phyloP scores from a whole-genome alignment of 2,888 invertebrate genomes.

The Aromia moschata region DNA sequence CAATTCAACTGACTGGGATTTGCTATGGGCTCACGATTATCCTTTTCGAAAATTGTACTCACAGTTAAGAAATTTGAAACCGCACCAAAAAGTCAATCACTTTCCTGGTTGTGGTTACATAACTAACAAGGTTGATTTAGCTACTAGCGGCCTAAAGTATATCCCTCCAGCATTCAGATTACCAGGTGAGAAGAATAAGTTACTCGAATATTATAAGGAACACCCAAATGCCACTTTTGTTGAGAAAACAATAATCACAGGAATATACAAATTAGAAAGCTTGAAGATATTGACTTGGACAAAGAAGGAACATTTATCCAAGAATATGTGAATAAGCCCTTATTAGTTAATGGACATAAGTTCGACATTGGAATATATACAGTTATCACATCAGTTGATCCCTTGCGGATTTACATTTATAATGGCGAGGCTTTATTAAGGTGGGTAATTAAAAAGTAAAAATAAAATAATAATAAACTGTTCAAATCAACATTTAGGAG shows the following conservation, averaged over 20 bases:
- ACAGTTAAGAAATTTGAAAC: constrained; percentile 69
- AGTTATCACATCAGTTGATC: constrained; percentile 88
- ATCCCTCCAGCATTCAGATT: constrained; percentile 90
- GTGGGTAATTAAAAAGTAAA: constrained; percentile 61
- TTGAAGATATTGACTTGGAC: constrained; percentile 77
- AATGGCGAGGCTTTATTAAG: constrained; percentile 86
- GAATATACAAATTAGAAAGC: constrained; percentile 79
- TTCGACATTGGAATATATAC: constrained; percentile 98
- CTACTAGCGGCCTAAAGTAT: constrained; percentile 79
- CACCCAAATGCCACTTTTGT: constrained; percentile 83
- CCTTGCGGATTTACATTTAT: constrained; percentile 88
- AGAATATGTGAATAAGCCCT: constrained; percentile 88
- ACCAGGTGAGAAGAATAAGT: constrained; percentile 76
- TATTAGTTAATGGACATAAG: constrained; percentile 91
- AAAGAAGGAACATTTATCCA: constrained; percentile 85
- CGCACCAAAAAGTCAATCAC: constrained; percentile 88
- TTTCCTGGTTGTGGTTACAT: constrained; percentile 94
- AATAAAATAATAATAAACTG: too few relatives aligned
- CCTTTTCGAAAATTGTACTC: constrained; percentile 75
- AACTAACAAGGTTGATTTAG: constrained; percentile 87
- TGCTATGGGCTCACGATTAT: constrained; percentile 95
- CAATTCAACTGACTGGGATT: constrained; percentile 72
- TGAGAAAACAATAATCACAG: constrained; percentile 90
- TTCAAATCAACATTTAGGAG: too few relatives aligned
- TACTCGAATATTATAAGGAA: constrained; percentile 72